Evolutionary conservation across 2,888 invertebrate genomes (phyloP).

Genomic region (Caenorhabditis sinica): DNA sequence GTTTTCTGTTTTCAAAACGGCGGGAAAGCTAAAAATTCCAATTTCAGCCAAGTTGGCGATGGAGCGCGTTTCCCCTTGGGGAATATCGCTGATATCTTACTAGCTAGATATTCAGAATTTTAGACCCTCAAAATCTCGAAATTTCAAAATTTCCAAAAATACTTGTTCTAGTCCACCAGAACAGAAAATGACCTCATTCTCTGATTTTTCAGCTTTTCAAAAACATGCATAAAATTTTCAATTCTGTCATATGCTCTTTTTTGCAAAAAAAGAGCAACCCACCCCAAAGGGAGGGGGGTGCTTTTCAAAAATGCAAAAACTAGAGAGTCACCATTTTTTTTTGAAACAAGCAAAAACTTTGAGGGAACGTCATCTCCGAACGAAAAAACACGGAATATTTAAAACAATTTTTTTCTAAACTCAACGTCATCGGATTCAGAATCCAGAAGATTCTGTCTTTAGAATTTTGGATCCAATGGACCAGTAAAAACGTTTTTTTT

Average conservation of each 20-base stretch:
- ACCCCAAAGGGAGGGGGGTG: not conserved
- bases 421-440: not conserved
- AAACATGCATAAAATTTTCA: conserved; percentile 1
- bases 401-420: not conserved
- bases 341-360: not conserved
- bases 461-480: conserved; percentile 13
- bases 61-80: too few species aligned
- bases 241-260: not conserved
- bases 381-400: not conserved
- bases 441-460: not conserved
- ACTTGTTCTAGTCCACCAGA: not conserved
- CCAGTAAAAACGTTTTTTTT: conserved; percentile 16
- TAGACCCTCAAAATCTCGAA: not conserved
- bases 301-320: conserved; percentile 36
- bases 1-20: too few species aligned
- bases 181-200: not conserved
- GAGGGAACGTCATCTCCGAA: conserved; percentile 26
- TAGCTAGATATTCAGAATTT: not conserved
- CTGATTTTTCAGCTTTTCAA: conserved; percentile 23
- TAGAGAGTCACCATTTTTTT: not conserved
- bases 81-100: too few species aligned
- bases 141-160: not conserved
- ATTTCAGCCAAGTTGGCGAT: too few species aligned
- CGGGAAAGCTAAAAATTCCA: too few species aligned
- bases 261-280: conserved; percentile 15